Conservation (phyloP, 2,113 vertebrate genomes). For the Microcebus lehilahytsara region DNA sequence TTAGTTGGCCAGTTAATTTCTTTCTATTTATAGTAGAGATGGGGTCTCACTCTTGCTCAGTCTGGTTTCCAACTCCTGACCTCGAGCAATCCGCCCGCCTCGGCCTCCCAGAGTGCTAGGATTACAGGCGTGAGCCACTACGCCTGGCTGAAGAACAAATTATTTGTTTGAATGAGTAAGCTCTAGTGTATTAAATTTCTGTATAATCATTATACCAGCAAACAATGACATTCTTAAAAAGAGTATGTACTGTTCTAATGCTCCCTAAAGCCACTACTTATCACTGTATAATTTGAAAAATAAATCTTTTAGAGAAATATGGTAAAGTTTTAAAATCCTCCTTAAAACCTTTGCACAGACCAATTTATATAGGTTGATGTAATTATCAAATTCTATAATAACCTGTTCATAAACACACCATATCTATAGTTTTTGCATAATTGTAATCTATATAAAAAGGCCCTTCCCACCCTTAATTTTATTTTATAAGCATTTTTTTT, state of each 20-base stretch:
- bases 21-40: no score
- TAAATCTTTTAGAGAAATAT: neutral
- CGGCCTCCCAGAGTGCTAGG: no score
- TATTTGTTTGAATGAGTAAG: neutral
- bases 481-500: neutral
- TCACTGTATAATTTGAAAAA: neutral
- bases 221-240: neutral
- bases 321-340: neutral
- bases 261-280: neutral
- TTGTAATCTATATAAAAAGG: neutral
- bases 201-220: neutral
- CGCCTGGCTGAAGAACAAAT: neutral
- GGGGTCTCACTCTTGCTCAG: no score
- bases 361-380: neutral
- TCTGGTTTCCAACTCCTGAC: no score
- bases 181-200: neutral
- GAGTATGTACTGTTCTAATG: no score
- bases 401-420: neutral
- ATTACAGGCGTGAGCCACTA: no score
- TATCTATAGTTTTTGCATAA: neutral
- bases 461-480: neutral
- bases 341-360: neutral
- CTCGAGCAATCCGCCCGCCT: no score
- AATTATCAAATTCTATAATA: neutral
- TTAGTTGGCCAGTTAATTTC: no score